A percentile compares a stretch with the other conserved stretches of the same genome.
Evolutionary conservation across 2,888 invertebrate species (phyloP).

Genomic region (Ariolimax columbianus): DNA sequence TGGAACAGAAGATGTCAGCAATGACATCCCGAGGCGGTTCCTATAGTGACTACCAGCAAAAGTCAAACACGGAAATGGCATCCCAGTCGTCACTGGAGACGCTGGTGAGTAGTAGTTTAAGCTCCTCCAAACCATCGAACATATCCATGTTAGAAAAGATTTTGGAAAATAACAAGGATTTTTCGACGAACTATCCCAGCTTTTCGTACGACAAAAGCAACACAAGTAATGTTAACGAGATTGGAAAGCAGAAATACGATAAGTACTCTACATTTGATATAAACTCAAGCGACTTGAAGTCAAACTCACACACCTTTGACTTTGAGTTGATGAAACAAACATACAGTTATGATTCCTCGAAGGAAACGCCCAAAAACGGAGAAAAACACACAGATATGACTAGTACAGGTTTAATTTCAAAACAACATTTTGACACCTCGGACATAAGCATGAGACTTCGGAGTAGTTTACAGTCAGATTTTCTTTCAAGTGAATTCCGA

Average conservation of each 20-base stretch:
- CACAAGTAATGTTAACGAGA: not conserved
- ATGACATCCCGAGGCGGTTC: not conserved
- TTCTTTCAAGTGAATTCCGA: slow-evolving; percentile 13
- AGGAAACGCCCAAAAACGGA: not conserved
- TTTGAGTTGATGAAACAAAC: slow-evolving; percentile 13
- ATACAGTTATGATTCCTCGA: slow-evolving; percentile 4
- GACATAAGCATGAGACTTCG: not conserved
- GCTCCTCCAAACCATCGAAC: not conserved
- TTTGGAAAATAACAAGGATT: not conserved
- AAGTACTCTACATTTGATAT: not conserved
- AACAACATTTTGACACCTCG: not conserved
- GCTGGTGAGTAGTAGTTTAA: not conserved
- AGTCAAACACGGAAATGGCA: not conserved
- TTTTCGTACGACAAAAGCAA: not conserved
- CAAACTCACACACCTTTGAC: slow-evolving; percentile 17
- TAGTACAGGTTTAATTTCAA: not conserved
- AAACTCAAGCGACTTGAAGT: not conserved
- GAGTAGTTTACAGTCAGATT: not conserved
- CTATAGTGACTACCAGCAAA: not conserved
- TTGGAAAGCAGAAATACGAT: not conserved
- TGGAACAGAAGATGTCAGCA: not conserved
- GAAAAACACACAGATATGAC: not conserved
- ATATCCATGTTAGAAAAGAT: not conserved
- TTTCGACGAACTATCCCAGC: not conserved
- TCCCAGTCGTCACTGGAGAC: not conserved